Conservation (phyloP, 2,797 vertebrate genomes). For the Cossypha heuglini region DNA sequence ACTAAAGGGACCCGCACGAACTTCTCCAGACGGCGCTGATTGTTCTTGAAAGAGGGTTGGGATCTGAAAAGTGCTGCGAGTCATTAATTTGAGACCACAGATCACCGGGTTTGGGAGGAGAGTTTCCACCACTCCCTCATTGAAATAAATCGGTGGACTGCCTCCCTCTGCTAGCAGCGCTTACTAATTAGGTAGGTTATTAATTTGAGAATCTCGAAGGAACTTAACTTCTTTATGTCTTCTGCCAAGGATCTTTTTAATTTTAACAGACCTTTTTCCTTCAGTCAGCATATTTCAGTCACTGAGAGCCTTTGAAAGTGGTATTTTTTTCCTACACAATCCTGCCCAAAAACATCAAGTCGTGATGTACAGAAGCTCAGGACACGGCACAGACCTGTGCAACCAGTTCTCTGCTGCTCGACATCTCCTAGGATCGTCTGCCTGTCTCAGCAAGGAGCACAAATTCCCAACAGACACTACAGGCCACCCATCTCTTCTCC, state of each 20-base stretch:
- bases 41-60: neutral
- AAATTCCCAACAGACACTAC: neutral
- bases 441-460: neutral
- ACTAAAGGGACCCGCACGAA: rapidly evolving
- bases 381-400: neutral
- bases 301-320: neutral
- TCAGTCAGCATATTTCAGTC: neutral
- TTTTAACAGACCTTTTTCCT: neutral
- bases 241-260: neutral
- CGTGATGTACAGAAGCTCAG: neutral
- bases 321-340: neutral
- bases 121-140: neutral
- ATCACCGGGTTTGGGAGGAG: neutral
- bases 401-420: neutral
- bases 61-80: neutral
- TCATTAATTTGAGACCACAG: neutral
- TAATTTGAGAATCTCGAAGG: neutral
- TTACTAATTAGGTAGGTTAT: neutral
- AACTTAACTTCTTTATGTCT: neutral
- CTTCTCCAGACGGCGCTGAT: neutral
- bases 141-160: neutral
- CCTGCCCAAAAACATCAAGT: neutral
- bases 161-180: neutral
- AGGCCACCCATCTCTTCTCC: neutral
- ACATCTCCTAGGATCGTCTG: neutral